Base-by-base conservation (phyloP, 64 coral and sea anemone species). In the Dendronephthya gigantea region DNA sequence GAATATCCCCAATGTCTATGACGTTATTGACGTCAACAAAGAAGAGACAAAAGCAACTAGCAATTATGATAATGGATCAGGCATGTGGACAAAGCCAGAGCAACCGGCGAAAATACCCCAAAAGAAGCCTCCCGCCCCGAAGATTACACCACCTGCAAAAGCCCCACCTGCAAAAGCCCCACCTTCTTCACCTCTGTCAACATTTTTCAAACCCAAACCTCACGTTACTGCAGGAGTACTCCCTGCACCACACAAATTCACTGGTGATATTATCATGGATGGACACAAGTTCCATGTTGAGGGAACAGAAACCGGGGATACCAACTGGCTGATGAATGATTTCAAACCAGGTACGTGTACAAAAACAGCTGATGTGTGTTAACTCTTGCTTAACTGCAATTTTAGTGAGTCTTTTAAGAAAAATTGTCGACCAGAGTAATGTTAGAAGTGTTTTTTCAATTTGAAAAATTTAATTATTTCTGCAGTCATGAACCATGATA, bases 21-120 rank as follows among this genome's bases (percentile, higher is more conserved):
- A 98, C 30, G 68, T 98, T 45, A 98, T 93, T 72, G 92, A 98
- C 68, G 90, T 83, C 0, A 83, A 52, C 2, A 31, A 85, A 35
- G 69, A 87, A 68, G 90, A 87, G 95, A 85, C 95, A 98, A 98
- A 90, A 98, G 95, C 95, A 98, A 98, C 95, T 98, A 91, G 90
- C 85, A 87, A 79, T 79, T 12, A 88, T 34, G 95, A 98, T 55
- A 92, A 90, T 47, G 95, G 95, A 87, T 98, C 95, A 65, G 95
- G 95, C 17, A 98, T 98, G 92, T 39, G 32, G 31, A 33, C 7
- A 13, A 79, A 79, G 32, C 72, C 72, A 79, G 37, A 79, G 36
- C 72, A 19, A 39, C 72, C 72, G 0, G 19, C 72, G 16, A 34
- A 34, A 36, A 19, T 39, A 4, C 27, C 72, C 19, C 72, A 0